Conservation (phyloP, 2,113 vertebrate species). For the Phasianus colchicus region DNA sequence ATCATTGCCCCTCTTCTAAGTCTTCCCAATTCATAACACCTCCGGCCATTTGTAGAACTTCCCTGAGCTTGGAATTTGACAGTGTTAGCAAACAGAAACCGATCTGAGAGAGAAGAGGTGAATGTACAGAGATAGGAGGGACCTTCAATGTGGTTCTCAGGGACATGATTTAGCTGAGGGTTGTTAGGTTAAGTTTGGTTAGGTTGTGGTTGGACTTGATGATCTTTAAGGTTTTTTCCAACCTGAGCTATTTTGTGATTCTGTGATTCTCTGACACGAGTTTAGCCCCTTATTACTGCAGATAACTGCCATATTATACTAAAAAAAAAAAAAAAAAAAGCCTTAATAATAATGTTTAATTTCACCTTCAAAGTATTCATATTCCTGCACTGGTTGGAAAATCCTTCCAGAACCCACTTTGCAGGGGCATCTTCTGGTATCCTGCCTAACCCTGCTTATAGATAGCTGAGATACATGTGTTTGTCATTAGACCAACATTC, state of each 20-base stretch:
- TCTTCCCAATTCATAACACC: not conserved
- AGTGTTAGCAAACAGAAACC: not conserved
- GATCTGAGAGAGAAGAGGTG: not conserved
- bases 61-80: not conserved
- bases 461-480: not conserved
- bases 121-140: not conserved
- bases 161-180: no score
- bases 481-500: not conserved
- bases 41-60: not conserved
- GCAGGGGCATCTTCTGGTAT: not conserved
- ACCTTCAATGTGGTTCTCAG: not conserved
- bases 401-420: not conserved
- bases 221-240: no score
- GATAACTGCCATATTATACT: not conserved
- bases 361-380: not conserved
- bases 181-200: no score
- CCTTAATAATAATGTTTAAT: not conserved
- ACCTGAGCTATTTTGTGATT: no score
- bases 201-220: no score
- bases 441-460: not conserved
- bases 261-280: not conserved
- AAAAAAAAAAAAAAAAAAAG: not conserved
- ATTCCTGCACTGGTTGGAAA: not conserved
- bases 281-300: not conserved
- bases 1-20: not conserved